Base-by-base conservation (phyloP, 2,113 vertebrate species). In the Pachypanchax playfairii region DNA sequence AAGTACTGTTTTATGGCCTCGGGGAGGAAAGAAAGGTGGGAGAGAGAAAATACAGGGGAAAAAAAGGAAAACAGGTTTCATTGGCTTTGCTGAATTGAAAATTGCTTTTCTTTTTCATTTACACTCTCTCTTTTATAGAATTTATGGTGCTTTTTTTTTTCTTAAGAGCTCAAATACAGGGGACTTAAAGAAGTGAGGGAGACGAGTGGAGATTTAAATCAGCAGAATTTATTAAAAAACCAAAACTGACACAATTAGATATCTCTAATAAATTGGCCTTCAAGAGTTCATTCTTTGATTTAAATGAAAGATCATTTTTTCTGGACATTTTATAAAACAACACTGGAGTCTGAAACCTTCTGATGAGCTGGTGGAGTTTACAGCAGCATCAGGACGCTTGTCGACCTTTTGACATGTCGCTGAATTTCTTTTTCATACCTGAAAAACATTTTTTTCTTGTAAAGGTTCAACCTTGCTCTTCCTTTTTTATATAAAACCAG, bases 1-100 rank as follows among this genome's bases (percentile, higher is more conserved):
- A 92, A 89, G 90, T 84, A 91, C 83, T 87, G 84, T 87, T 91
- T 89, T 85, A 82, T 92, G 84, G 91, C 92, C 91, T 86, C 58
- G 61, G 91, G 91, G 88, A 73, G 83, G 83, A 83, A 81, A 55
- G 83, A 88, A 90, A 91, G 89, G 89, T 90, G 68, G 77, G 86
- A 84, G 73, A 84, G 73, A 84, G 85, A 89, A 85, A 88, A 90
- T 74, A 88, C 63, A 58, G n/a, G n/a, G n/a, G n/a, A 75, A 83
- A 86, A 50, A 25, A 51, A 85, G 66, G 71, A 87, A 89, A 89
- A 88, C 76, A 88, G 89, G 74, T 73, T 78, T 77, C 73, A 74
- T 77, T 64, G 70, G 62, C 61, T 50, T 42, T 18, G 47, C 75
- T 70, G 70, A 84, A 78, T 59, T 77, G 73, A 87, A 80, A 65